Conservation (phyloP, 2,113 vertebrate species). For the Stigmatopora argus region DNA sequence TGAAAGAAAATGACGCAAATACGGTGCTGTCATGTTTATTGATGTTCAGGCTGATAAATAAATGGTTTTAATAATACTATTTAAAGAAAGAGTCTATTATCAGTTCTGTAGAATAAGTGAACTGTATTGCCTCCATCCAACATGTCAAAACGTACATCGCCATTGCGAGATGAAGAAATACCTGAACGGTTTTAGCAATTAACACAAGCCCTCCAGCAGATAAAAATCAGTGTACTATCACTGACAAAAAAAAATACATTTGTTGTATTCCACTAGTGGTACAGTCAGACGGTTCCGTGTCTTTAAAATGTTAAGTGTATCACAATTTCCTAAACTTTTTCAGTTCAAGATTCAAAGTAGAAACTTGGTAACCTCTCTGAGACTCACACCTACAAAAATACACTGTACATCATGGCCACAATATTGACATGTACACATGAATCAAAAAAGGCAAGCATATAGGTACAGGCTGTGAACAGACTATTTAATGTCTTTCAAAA, state of each 20-base stretch:
- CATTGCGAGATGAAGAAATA: constrained; percentile 73
- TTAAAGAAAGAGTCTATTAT: constrained; percentile 57
- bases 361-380: not conserved
- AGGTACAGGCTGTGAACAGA: too few species aligned
- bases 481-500: too few species aligned
- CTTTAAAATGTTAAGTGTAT: constrained; percentile 15
- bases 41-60: constrained; percentile 77
- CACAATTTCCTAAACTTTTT: constrained; percentile 14
- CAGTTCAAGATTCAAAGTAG: not conserved
- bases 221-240: constrained; percentile 51
- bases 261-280: constrained; percentile 45
- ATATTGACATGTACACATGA: not conserved
- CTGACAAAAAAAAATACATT: constrained; percentile 47
- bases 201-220: constrained; percentile 42
- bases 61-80: constrained; percentile 72
- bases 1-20: constrained; percentile 40
- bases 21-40: constrained; percentile 84
- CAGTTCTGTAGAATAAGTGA: constrained; percentile 34
- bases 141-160: constrained; percentile 69
- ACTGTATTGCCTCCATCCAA: constrained; percentile 30
- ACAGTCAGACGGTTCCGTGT: constrained; percentile 34
- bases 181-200: constrained; percentile 57
- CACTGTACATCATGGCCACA: not conserved
- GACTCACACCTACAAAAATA: constrained; percentile 1
- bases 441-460: not conserved